phyloP scores from a whole-genome alignment of 2,888 invertebrate species.

The Beris chalybata region DNA sequence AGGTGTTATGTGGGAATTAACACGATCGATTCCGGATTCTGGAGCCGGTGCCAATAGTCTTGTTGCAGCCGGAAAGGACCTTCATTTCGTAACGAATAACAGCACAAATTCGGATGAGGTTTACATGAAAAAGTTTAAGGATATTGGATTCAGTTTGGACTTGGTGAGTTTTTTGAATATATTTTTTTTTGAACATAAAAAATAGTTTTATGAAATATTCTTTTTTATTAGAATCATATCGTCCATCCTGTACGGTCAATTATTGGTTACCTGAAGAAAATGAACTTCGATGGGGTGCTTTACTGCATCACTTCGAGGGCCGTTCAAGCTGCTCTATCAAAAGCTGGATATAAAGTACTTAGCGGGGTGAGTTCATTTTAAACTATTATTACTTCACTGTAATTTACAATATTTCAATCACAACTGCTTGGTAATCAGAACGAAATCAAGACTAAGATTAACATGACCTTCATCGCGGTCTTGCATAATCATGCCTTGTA shows the following conservation, averaged over 20 bases:
- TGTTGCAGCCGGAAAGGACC: constrained; percentile 53
- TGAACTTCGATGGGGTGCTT: constrained; percentile 57
- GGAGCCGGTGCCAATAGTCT: constrained; percentile 51
- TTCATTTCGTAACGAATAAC: constrained; percentile 57
- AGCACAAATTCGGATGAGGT: constrained; percentile 46
- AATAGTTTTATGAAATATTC: constrained; percentile 3
- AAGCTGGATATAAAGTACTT: constrained; percentile 55
- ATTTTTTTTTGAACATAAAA: background rate
- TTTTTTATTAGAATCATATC: constrained; percentile 42
- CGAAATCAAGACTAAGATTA: too few relatives aligned
- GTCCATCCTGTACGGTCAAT: constrained; percentile 56
- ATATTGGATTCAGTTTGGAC: constrained; percentile 45
- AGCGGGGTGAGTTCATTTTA: constrained; percentile 49
- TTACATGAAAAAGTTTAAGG: constrained; percentile 45
- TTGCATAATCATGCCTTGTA: too few relatives aligned
- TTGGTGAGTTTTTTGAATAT: constrained; percentile 38
- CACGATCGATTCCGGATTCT: constrained; percentile 48
- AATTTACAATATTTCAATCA: too few relatives aligned
- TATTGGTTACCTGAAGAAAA: constrained; percentile 56
- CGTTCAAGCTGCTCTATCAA: constrained; percentile 50
- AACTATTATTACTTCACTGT: too few relatives aligned
- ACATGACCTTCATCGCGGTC: too few relatives aligned
- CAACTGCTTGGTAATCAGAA: too few relatives aligned
- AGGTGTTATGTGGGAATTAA: constrained; percentile 58
- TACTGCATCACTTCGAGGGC: constrained; percentile 53